A percentile compares a stretch with the other conserved stretches of the same genome.
phyloP scores from a whole-genome alignment of 2,113 vertebrate species.

The Epinephelus moara region DNA sequence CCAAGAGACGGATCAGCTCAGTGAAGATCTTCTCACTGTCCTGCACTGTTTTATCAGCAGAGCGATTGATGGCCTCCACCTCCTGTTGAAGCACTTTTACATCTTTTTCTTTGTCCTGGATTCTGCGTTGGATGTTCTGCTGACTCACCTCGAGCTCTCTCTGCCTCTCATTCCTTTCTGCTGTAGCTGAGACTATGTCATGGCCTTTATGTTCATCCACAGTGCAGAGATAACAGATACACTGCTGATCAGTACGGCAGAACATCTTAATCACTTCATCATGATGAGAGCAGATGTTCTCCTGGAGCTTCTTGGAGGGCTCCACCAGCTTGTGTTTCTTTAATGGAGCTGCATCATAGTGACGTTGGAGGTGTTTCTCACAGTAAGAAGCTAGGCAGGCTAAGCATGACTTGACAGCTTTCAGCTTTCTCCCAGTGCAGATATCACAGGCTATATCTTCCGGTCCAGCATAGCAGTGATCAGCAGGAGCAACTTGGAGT shows the following conservation, averaged over 20 bases:
- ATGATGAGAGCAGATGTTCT: too few relatives aligned
- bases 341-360: background rate
- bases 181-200: background rate
- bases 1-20: background rate
- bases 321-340: slow-evolving; percentile 39
- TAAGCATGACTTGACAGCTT: background rate
- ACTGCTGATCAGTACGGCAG: background rate
- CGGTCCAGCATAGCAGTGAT: background rate
- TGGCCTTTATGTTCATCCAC: background rate
- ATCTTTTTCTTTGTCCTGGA: background rate
- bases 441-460: slow-evolving; percentile 1
- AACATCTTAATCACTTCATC: too few relatives aligned
- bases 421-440: background rate
- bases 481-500: background rate
- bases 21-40: too few relatives aligned
- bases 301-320: background rate
- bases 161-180: background rate
- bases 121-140: slow-evolving; percentile 1
- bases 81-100: too few relatives aligned
- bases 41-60: too few relatives aligned
- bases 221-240: background rate
- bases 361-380: slow-evolving; percentile 22
- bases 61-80: too few relatives aligned
- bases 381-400: background rate
- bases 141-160: slow-evolving; percentile 18